Conservation (phyloP, 2,113 vertebrate species). For the Saccopteryx bilineata region DNA sequence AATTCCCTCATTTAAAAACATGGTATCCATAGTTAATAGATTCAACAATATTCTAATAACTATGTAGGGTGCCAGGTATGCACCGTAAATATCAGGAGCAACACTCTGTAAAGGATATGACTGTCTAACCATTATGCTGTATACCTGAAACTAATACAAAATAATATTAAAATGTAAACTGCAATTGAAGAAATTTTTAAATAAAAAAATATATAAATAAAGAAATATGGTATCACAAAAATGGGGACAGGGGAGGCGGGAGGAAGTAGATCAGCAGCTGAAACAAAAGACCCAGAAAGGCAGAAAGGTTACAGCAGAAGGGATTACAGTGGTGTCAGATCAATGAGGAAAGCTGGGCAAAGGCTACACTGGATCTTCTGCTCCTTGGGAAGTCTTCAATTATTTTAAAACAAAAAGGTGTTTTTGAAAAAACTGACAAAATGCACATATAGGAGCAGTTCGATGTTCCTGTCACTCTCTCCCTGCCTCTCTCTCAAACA, state of each 20-base stretch:
- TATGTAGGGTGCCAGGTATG: neutral
- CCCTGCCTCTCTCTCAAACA: no score
- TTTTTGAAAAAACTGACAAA: neutral
- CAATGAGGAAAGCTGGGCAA: neutral
- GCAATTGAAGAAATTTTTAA: neutral
- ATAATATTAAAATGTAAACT: neutral
- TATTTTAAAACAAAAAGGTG: neutral
- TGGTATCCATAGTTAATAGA: neutral
- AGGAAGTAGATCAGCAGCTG: neutral
- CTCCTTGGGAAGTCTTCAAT: neutral
- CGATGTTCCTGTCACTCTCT: no score
- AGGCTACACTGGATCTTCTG: neutral
- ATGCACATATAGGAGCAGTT: no score
- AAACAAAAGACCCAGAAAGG: neutral
- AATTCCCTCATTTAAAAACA: neutral
- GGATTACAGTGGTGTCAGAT: neutral
- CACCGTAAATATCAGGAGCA: neutral
- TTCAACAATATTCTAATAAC: neutral
- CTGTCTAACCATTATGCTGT: neutral
- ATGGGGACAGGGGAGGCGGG: rapidly evolving
- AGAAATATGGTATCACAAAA: neutral
- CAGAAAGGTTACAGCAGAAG: neutral
- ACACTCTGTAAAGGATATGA: neutral
- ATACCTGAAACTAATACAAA: neutral
- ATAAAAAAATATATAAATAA: neutral